Evolutionary conservation across 2,888 invertebrate genomes (phyloP), one percentile per base, ranked within the genome.

Genomic region (Hemicrepidius hirtus): DNA sequence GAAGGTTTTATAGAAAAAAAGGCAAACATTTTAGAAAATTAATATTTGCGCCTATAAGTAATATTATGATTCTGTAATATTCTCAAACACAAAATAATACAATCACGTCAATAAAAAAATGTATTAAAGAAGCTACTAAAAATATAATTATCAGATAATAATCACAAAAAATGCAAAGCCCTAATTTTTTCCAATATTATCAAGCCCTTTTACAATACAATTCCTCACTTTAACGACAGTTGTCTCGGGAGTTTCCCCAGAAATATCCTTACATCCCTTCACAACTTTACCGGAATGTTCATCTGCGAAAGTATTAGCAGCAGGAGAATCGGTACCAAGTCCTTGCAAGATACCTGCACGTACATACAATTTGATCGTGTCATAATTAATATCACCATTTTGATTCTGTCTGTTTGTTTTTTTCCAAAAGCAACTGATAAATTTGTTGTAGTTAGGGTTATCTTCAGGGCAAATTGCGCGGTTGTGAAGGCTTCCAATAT

Each of bases 371-470:
- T 50, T 60, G 3, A 62, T 9, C 10, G 44, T 62, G n/a, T 68
- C 62, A n/a, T 53, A 68, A 20, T 68, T 68, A 10, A 68, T 41
- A 16, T 50, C 40, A n/a, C 68, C 68, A 32, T 68, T 53, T 60
- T 49, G 20, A 18, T 50, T 13, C 62, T 68, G 68, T 10, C 62
- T 53, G 9, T 62, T 62, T 0, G 60, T 62, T 32, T 62, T 68
- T 44, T 68, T 68, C 68, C 68, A 68, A 13, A 50, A 68, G 12
- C 68, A 68, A 4, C 53, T 53, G n/a, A 68, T 62, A 13, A 68
- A 68, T 12, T 60, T 62, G 40, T 68, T 68, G 40, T 41, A 68
- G 18, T 50, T 21, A 3, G 18, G 24, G 12, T 68, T 60, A 32
- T 60, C 41, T 62, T 68, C 68, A 28, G 68, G 68, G 13, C 60